These are phyloP conservation scores for Ptilonorhynchus violaceus DNA, from an alignment of 2,113 vertebrate species.

Conservation along the genomic window DNA sequence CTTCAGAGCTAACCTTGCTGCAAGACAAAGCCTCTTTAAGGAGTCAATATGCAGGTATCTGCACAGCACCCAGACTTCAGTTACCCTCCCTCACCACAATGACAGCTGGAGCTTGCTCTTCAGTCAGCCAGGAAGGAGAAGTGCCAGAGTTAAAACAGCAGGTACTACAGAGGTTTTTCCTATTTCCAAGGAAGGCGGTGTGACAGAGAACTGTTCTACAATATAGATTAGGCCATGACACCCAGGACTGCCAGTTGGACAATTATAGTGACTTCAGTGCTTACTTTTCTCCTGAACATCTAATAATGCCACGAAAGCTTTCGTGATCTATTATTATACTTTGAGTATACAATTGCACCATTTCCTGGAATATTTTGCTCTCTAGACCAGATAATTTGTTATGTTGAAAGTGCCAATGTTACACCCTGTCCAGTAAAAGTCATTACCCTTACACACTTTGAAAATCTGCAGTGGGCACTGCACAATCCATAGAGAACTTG, in stretches of 20 bases:
- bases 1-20: not conserved
- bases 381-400: constrained; percentile 7
- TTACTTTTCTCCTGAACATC: not conserved
- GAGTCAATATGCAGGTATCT: not conserved
- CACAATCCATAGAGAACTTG: not conserved
- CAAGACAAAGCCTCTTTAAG: not conserved
- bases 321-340: not conserved
- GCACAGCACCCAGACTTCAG: not conserved
- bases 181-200: not conserved
- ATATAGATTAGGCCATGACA: not conserved
- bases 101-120: not conserved
- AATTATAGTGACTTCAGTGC: not conserved
- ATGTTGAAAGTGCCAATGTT: not conserved
- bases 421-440: constrained; percentile 39
- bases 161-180: not conserved
- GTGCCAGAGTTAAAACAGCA: not conserved
- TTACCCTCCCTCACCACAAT: not conserved
- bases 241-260: not conserved
- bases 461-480: not conserved
- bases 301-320: not conserved
- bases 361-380: constrained; percentile 28
- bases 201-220: not conserved
- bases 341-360: constrained; percentile 25
- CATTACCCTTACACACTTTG: not conserved
- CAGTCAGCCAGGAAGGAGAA: not conserved